Base-by-base conservation (phyloP, 2,888 invertebrate genomes). In the Netelia virgata region DNA sequence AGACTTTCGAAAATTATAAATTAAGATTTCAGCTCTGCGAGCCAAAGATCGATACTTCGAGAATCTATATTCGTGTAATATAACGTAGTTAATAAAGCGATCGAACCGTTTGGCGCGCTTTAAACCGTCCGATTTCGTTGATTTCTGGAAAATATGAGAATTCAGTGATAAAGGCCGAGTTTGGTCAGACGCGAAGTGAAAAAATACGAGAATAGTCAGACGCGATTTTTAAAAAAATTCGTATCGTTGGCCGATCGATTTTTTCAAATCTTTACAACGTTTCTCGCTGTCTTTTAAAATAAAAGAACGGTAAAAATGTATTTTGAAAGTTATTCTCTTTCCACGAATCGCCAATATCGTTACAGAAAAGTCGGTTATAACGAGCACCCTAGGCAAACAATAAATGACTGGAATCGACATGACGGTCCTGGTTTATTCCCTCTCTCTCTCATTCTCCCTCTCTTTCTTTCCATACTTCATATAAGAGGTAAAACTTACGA, bases 321-420 rank as follows among this genome's bases (percentile, higher is more conserved):
- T 28, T 28, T 28, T 28, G 5, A 28, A 28, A 2, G 28, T 28
- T 53, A 69, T 20, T 18, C 6, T 20, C 10, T 70, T 18, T 14
- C 18, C 18, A 14, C 16, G 41, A 57, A 20, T 43, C 57, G 20
- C 20, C 41, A 43, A 41, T 57, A 8, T 28, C 28, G 28, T 28
- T 28, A 57, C 16, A 14, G 3, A 50, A 63, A 50, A 14, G 10
- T 10, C 8, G 16, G 53, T 74, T 74, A 63, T 50, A 50, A 61
- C 50, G 43, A 50, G 11, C 50, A 74, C 16, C 50, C 16, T 50
- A 63, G 16, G 28, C 8, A 50, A 61, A 61, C 63, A 63, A 47
- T 16, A 23, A 28, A 28, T 6, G 28, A 70, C 70, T 53, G 3
- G 55, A 70, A 70, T 70, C 11, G 14, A 14, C 63, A 63, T 14